Conservation (phyloP, 2,113 vertebrate species). For the Helogale parvula region DNA sequence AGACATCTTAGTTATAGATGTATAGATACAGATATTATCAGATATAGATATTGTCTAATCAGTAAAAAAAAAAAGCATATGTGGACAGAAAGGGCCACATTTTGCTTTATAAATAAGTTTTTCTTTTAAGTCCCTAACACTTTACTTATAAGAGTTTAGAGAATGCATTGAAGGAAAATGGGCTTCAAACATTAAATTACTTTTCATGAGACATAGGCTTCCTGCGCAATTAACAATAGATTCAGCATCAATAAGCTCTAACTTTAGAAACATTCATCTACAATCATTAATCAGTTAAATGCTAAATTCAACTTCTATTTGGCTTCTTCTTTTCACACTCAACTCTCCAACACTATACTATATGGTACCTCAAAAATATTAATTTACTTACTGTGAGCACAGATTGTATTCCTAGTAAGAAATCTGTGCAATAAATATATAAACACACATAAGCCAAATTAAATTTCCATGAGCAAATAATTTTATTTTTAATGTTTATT, state of each 20-base stretch:
- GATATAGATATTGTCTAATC: not conserved
- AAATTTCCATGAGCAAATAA: slow-evolving; percentile 21
- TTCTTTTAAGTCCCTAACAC: not conserved
- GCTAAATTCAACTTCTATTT: slow-evolving; percentile 51
- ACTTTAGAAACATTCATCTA: slow-evolving; percentile 53
- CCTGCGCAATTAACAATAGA: slow-evolving; percentile 54
- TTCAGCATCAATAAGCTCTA: slow-evolving; percentile 42
- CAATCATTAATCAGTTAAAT: slow-evolving; percentile 45
- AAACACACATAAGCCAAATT: not conserved
- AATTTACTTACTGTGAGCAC: not conserved
- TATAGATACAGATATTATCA: not conserved
- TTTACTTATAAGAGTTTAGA: slow-evolving; percentile 46
- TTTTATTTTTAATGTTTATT: too few species aligned
- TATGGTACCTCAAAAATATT: not conserved
- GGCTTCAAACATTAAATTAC: slow-evolving; percentile 38
- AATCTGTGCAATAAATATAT: not conserved
- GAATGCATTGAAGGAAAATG: slow-evolving; percentile 1
- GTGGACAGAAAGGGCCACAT: not conserved
- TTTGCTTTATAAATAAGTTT: not conserved
- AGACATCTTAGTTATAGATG: not conserved
- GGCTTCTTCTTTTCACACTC: not conserved
- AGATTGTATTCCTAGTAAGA: slow-evolving; percentile 41
- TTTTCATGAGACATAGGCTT: slow-evolving; percentile 61
- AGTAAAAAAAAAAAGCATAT: not conserved
- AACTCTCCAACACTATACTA: not conserved